Evolutionary conservation across 2,888 invertebrate species (phyloP).

Genomic region (Sabatieria punctata): DNA sequence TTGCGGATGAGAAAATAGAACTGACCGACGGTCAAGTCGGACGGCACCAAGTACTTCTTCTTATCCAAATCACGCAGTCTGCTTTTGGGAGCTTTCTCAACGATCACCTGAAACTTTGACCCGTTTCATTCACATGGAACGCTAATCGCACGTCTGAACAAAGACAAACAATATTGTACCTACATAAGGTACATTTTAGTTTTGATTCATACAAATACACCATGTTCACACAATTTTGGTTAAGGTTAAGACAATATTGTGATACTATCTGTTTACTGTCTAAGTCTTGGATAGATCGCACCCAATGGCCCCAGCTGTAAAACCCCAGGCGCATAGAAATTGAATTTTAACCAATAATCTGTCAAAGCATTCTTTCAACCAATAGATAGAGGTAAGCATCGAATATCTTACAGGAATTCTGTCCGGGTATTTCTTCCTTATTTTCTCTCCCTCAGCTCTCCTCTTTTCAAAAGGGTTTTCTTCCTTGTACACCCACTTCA

Average conservation of each 20-base stretch:
- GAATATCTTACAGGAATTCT: conserved; percentile 64
- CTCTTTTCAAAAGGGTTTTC: conserved; percentile 89
- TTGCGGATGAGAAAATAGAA: conserved; percentile 92
- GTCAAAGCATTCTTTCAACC: not conserved
- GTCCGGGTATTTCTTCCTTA: conserved; percentile 86
- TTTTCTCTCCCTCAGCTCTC: conserved; percentile 84
- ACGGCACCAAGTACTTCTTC: conserved; percentile 88
- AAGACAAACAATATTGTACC: too few relatives aligned
- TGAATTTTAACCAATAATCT: not conserved
- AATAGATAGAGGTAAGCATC: conserved; percentile 6
- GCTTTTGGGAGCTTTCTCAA: conserved; percentile 88
- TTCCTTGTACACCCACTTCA: conserved; percentile 95
- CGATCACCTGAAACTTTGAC: conserved; percentile 72
- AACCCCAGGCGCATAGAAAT: too few relatives aligned
- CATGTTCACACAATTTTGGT: too few relatives aligned
- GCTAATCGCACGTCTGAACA: too few relatives aligned
- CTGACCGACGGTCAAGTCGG: conserved; percentile 80
- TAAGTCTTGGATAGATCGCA: too few relatives aligned
- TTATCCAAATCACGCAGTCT: conserved; percentile 85
- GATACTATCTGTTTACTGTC: too few relatives aligned
- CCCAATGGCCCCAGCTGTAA: too few relatives aligned
- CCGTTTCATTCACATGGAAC: too few relatives aligned
- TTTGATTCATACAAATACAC: too few relatives aligned
- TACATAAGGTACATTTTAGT: too few relatives aligned
- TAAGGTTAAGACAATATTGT: too few relatives aligned